Percentiles rank a stretch among this genome's conserved stretches.
Conservation (phyloP, 2,888 invertebrate species). For the Drosophila emarginata region DNA sequence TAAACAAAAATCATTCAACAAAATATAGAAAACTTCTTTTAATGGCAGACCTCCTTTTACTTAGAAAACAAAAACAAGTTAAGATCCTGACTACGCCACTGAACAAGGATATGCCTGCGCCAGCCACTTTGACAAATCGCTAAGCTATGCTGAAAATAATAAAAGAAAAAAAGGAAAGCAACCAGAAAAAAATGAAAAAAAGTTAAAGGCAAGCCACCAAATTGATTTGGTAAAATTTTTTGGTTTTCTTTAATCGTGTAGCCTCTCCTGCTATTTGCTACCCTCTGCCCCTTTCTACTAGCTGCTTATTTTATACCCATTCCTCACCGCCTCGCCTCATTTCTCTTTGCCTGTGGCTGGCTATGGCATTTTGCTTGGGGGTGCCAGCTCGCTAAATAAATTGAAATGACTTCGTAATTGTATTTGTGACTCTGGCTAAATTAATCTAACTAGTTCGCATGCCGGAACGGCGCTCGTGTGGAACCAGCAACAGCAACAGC, state of each 20-base stretch:
- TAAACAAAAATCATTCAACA: no score
- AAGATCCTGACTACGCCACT: neutral
- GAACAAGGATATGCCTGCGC: constrained; percentile 20
- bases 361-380: constrained; percentile 48
- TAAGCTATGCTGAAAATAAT: constrained; percentile 39
- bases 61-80: neutral
- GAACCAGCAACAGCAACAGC: constrained; percentile 56
- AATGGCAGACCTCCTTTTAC: neutral
- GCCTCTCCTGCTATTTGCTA: neutral
- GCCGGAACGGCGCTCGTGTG: constrained; percentile 65
- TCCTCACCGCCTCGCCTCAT: constrained; percentile 6
- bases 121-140: constrained; percentile 74
- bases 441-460: constrained; percentile 73
- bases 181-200: constrained; percentile 13
- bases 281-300: neutral
- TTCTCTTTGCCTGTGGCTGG: constrained; percentile 33
- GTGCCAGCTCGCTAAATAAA: constrained; percentile 66
- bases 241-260: constrained; percentile 16
- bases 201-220: constrained; percentile 40
- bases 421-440: constrained; percentile 74
- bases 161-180: constrained; percentile 17
- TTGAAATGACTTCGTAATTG: constrained; percentile 77
- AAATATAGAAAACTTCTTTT: no score
- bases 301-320: constrained; percentile 22
- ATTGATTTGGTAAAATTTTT: constrained; percentile 36